Evolutionary conservation across 2,888 invertebrate genomes (phyloP), one percentile per base, ranked within the genome.

Genomic region (Tiliacea aurago): DNA sequence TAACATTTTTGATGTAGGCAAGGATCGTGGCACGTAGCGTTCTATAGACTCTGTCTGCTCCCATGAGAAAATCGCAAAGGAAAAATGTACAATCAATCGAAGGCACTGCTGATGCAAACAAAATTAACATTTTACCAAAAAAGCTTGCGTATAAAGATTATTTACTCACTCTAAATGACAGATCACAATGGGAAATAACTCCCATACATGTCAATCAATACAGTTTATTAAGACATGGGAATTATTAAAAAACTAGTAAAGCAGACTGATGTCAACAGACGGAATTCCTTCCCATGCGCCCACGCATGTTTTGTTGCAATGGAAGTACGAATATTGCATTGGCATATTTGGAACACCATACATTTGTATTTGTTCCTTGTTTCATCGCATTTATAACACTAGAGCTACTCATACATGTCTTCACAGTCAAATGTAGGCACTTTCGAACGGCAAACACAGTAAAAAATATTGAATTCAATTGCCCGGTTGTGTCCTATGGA

Each of bases 271-370:
- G 82, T 83, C 79, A 82, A 80, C 71, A 83, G 80, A 80, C 83
- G 87, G 86, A 87, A 87, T 87, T 82, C 82, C 83, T 87, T 87
- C 87, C 84, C 84, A 87, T 84, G 81, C 64, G 62, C 67, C 49
- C 43, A 61, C 64, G 68, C 72, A 70, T 63, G 69, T 75, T 81
- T 84, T 80, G 59, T 58, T 18, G 23, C n/a, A 23, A 20, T 66
- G 62, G 64, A 73, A 77, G 73, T 72, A 81, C 65, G 37, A 71
- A 51, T 71, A 62, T 69, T 69, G 55, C 51, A 13, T 45, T 58
- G 33, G 41, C 13, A 2, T 51, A 13, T 53, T 13, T 41, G 9
- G 41, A 41, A 41, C 41, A 41, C 41, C 41, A 7, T 41, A 41
- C 41, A 41, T 51, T 11, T 47, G 33, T 53, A 41, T 41, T 28